phyloP scores from a whole-genome alignment of 2,888 invertebrate species.

The Zygothrica quintamaculata region DNA sequence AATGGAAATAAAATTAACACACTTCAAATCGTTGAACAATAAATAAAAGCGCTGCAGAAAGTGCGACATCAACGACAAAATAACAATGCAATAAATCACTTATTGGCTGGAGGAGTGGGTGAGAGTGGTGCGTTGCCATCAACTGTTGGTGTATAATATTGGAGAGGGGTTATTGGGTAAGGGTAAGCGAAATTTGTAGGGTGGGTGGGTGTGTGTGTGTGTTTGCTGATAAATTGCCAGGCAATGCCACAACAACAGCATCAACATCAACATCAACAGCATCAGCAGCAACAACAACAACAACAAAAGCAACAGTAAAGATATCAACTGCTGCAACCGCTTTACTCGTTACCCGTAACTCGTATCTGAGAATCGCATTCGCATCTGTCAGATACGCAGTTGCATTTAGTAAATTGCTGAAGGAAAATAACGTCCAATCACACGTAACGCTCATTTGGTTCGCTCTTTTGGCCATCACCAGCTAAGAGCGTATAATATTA shows the following conservation, averaged over 20 bases:
- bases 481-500: not conserved
- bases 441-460: not conserved
- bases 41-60: constrained; percentile 61
- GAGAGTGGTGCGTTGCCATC: constrained; percentile 2
- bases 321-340: constrained; percentile 46
- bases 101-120: constrained; percentile 43
- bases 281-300: constrained; percentile 11
- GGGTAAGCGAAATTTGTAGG: not conserved
- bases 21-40: constrained; percentile 57
- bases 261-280: constrained; percentile 36
- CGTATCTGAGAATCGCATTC: constrained; percentile 40
- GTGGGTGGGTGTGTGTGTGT: constrained; percentile 12
- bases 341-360: constrained; percentile 19
- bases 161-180: too few species aligned
- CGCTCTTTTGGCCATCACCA: not conserved
- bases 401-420: constrained; percentile 66
- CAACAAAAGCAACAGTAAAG: constrained; percentile 40
- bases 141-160: constrained; percentile 1
- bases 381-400: constrained; percentile 68
- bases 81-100: constrained; percentile 77
- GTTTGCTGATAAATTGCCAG: constrained; percentile 66
- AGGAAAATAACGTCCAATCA: constrained; percentile 20
- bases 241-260: constrained; percentile 37
- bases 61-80: constrained; percentile 77
- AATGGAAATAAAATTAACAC: constrained; percentile 72